These are phyloP conservation scores for Chrysoperla carnea DNA, from an alignment of 1,140 invertebrate species.

Conservation along the genomic window DNA sequence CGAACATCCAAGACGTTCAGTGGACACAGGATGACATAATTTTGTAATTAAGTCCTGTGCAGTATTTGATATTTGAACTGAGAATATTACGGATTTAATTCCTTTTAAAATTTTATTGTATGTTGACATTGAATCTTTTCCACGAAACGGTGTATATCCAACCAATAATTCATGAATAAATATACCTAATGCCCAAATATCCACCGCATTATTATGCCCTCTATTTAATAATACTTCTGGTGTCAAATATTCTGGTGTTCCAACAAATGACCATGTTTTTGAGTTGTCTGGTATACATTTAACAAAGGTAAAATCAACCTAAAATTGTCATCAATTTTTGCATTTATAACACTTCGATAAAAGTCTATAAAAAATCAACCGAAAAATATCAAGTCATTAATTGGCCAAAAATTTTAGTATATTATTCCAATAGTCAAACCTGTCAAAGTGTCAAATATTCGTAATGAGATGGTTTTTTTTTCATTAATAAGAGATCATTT, in stretches of 20 bases:
- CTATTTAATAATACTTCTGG: slow-evolving; percentile 90
- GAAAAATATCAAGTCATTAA: too few species aligned
- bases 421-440: slow-evolving; percentile 2
- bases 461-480: too few species aligned
- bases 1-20: slow-evolving; percentile 85
- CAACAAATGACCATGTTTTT: slow-evolving; percentile 96
- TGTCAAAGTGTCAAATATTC: too few species aligned
- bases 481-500: too few species aligned
- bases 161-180: slow-evolving; percentile 82
- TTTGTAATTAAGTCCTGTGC: slow-evolving; percentile 74
- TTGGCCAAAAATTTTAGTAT: too few species aligned
- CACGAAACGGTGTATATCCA: slow-evolving; percentile 84
- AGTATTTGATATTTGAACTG: slow-evolving; percentile 55
- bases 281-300: slow-evolving; percentile 59
- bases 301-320: slow-evolving; percentile 97
- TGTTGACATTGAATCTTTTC: slow-evolving; percentile 63
- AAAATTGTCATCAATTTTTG: slow-evolving; percentile 11
- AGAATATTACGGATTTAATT: slow-evolving; percentile 78
- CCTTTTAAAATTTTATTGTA: slow-evolving; percentile 89
- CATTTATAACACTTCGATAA: too few species aligned
- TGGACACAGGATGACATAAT: slow-evolving; percentile 72
- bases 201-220: slow-evolving; percentile 81
- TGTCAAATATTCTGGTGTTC: slow-evolving; percentile 81
- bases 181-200: slow-evolving; percentile 91
- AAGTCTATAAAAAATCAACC: too few species aligned